Percentiles rank a stretch among this genome's conserved stretches.
Evolutionary conservation across 2,888 invertebrate genomes (phyloP).

Genomic region (Cheilosia vulpina): DNA sequence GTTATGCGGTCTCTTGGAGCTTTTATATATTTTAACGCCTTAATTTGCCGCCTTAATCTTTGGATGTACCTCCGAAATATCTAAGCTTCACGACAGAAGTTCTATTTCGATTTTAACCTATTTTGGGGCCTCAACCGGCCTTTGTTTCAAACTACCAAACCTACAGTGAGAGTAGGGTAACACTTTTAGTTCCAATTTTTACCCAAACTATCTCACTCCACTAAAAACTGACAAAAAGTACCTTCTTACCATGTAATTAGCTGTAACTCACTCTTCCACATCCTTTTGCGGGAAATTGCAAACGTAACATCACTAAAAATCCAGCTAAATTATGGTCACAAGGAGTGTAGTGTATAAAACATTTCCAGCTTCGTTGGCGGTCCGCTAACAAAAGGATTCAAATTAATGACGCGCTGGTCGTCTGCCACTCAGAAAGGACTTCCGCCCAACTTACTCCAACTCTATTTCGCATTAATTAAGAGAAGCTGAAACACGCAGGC

Average conservation of each 20-base stretch:
- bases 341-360: constrained; percentile 31
- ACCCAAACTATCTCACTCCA: background rate
- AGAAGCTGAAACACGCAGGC: constrained; percentile 54
- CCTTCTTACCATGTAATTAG: background rate
- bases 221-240: background rate
- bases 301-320: constrained; percentile 55
- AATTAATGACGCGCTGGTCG: constrained; percentile 14
- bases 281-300: constrained; percentile 11
- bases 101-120: too few species aligned
- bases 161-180: background rate
- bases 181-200: background rate
- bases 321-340: constrained; percentile 48
- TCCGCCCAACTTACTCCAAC: constrained; percentile 21
- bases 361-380: constrained; percentile 6
- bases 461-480: constrained; percentile 52
- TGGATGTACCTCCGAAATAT: too few species aligned
- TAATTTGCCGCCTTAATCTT: too few species aligned
- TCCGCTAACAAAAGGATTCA: constrained; percentile 43
- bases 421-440: constrained; percentile 40
- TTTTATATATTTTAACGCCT: too few species aligned
- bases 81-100: too few species aligned
- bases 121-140: too few species aligned
- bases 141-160: too few species aligned
- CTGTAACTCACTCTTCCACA: constrained; percentile 11
- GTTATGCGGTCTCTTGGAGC: too few species aligned